A percentile compares a stretch with the other conserved stretches of the same genome.
These are phyloP conservation scores for Pomacea maculata DNA, from an alignment of 1,140 invertebrate species.

Conservation along the genomic window DNA sequence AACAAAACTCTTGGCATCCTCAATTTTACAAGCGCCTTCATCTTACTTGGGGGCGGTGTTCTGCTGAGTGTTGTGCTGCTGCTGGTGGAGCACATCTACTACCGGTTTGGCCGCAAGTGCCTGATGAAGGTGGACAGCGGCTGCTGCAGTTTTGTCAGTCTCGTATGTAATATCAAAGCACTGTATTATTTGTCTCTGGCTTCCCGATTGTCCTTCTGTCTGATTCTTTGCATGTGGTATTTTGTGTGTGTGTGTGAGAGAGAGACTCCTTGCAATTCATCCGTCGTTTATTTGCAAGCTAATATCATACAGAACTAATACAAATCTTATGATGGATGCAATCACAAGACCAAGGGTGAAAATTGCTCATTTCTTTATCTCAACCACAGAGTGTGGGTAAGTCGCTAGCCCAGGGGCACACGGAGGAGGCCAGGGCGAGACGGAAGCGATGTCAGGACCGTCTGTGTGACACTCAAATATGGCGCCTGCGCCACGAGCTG, in stretches of 20 bases:
- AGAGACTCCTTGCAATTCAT: too few species aligned
- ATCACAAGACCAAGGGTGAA: too few species aligned
- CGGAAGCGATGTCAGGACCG: conserved; percentile 79
- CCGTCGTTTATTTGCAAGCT: too few species aligned
- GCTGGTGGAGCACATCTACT: conserved; percentile 92
- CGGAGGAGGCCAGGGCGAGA: conserved; percentile 75
- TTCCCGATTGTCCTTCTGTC: too few species aligned
- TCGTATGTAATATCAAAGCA: conserved; percentile 68
- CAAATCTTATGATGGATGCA: too few species aligned
- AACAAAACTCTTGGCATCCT: conserved; percentile 91
- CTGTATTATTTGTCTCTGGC: neutral
- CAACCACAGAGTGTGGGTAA: conserved; percentile 75
- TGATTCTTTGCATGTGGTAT: too few species aligned
- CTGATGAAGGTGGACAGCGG: conserved; percentile 86
- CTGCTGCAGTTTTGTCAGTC: conserved; percentile 89
- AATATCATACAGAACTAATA: too few species aligned
- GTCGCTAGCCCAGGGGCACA: conserved; percentile 81
- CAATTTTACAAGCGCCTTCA: conserved; percentile 97
- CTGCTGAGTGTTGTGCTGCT: conserved; percentile 85
- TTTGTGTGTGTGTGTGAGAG: too few species aligned
- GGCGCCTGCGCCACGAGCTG: conserved; percentile 88
- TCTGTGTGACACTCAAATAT: conserved; percentile 72
- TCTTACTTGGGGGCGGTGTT: conserved; percentile 93
- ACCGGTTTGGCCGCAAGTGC: conserved; percentile 85
- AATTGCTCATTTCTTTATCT: too few species aligned